Evolutionary conservation across 2,888 invertebrate genomes (phyloP).

Genomic region (Drosophila phalerata): DNA sequence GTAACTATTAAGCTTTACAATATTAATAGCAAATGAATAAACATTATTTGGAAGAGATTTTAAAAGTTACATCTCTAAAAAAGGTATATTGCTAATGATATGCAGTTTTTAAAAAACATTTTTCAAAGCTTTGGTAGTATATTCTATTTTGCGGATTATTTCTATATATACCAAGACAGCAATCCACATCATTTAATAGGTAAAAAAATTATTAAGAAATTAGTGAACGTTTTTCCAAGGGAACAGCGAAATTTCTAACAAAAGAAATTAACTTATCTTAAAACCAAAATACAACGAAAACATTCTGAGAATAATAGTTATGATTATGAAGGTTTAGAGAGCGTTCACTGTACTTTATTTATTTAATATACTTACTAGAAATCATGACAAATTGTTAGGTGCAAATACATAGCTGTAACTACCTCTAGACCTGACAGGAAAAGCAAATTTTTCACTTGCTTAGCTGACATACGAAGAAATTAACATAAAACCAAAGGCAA

Average conservation of each 20-base stretch:
- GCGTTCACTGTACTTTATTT: constrained; percentile 10
- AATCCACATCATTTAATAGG: too few relatives aligned
- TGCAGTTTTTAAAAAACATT: too few relatives aligned
- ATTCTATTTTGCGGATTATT: too few relatives aligned
- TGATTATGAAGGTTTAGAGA: background rate
- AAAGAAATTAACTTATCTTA: background rate
- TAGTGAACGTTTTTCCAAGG: too few relatives aligned
- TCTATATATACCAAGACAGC: too few relatives aligned
- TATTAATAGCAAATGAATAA: too few relatives aligned
- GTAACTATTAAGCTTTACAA: too few relatives aligned
- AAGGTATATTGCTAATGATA: too few relatives aligned
- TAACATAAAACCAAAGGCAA: constrained; percentile 59
- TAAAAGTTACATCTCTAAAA: too few relatives aligned
- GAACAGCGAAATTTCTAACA: background rate
- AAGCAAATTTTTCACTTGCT: constrained; percentile 62
- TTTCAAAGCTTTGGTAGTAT: too few relatives aligned
- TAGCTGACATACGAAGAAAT: constrained; percentile 46
- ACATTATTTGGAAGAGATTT: too few relatives aligned
- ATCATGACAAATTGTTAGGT: constrained; percentile 34
- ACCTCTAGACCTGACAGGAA: constrained; percentile 38
- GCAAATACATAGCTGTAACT: constrained; percentile 29
- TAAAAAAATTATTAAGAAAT: too few relatives aligned
- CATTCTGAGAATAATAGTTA: background rate
- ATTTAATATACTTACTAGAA: constrained; percentile 1
- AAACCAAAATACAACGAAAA: background rate